Percentiles rank a stretch among this genome's conserved stretches.
Evolutionary conservation across 2,888 invertebrate species (phyloP).

Genomic region (Scelioninae gen. 2): DNA sequence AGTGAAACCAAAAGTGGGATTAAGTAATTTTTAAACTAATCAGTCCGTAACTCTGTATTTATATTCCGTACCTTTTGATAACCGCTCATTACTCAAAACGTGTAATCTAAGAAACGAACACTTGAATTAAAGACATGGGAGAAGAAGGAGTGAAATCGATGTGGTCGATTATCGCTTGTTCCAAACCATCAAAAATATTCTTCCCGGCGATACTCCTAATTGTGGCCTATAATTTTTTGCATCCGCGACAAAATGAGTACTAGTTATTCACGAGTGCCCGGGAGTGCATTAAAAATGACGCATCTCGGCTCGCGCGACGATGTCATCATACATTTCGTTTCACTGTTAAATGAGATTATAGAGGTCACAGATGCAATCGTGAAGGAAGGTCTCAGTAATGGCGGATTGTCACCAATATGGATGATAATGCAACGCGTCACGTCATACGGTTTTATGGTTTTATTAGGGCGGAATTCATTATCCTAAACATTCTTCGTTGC

Average conservation of each 20-base stretch:
- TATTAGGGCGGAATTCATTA: conserved; percentile 61
- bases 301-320: conserved; percentile 51
- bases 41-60: no score
- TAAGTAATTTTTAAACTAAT: no score
- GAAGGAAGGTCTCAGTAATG: conserved; percentile 59
- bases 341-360: conserved; percentile 60
- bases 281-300: conserved; percentile 57
- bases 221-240: conserved; percentile 36
- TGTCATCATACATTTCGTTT: conserved; percentile 61
- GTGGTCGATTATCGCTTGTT: no score
- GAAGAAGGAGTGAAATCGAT: no score
- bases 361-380: conserved; percentile 60
- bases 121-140: no score
- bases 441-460: conserved; percentile 59
- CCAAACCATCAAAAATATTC: no score
- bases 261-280: conserved; percentile 35
- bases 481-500: conserved; percentile 52
- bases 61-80: no score
- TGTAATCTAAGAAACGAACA: no score
- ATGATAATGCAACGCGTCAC: conserved; percentile 59
- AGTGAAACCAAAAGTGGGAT: no score
- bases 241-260: conserved; percentile 46
- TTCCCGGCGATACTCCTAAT: conserved; percentile 31
- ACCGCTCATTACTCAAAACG: no score
- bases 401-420: conserved; percentile 60